Conservation (phyloP, 2,888 invertebrate species). For the Hirtodrosophila confusa region DNA sequence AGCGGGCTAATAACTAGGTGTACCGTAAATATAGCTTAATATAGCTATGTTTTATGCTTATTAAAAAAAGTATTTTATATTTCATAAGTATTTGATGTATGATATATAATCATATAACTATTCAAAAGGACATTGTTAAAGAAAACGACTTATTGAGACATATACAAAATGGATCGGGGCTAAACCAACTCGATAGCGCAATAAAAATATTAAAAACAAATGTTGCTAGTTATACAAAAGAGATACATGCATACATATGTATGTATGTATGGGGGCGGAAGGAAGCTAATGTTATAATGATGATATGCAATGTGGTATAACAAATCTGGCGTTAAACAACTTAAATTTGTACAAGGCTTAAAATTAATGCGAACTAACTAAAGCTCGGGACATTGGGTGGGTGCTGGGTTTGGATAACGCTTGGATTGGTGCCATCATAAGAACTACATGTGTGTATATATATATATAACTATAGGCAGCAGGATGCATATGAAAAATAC, state of each 20-base stretch:
- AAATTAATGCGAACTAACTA: slow-evolving; percentile 56
- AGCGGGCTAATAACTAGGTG: slow-evolving; percentile 47
- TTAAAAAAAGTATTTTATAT: slow-evolving; percentile 8
- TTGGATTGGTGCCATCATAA: slow-evolving; percentile 33
- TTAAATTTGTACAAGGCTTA: slow-evolving; percentile 67
- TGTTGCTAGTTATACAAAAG: slow-evolving; percentile 16
- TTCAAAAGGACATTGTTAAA: slow-evolving; percentile 12
- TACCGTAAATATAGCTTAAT: slow-evolving; percentile 38
- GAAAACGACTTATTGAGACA: slow-evolving; percentile 27
- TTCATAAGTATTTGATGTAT: slow-evolving; percentile 22
- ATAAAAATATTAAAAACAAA: slow-evolving; percentile 52
- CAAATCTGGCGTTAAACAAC: slow-evolving; percentile 35
- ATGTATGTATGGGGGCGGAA: background rate
- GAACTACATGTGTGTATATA: slow-evolving; percentile 30
- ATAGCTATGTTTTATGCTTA: slow-evolving; percentile 19
- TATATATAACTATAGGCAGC: slow-evolving; percentile 15
- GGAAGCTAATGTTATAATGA: slow-evolving; percentile 1
- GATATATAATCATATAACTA: slow-evolving; percentile 9
- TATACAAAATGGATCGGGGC: slow-evolving; percentile 9
- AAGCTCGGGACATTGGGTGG: slow-evolving; percentile 52
- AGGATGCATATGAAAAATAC: slow-evolving; percentile 6
- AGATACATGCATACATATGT: background rate
- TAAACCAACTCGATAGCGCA: slow-evolving; percentile 10
- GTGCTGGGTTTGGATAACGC: slow-evolving; percentile 39
- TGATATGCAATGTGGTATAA: slow-evolving; percentile 36